Conservation (phyloP, 1,140 invertebrate genomes). For the Nephila pilipes region DNA sequence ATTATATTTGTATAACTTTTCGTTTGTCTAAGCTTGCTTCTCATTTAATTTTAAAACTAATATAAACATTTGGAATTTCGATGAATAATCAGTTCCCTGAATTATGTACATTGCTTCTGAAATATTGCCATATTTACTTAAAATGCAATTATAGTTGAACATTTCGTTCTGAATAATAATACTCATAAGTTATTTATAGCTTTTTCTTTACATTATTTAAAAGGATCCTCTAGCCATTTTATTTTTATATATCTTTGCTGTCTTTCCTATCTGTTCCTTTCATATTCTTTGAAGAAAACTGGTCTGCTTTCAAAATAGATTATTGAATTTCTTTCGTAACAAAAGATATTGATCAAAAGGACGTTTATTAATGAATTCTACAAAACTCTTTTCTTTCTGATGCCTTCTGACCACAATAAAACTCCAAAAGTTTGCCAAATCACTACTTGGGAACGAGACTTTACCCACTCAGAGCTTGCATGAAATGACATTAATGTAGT, state of each 20-base stretch:
- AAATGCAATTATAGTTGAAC: too few relatives aligned
- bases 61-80: too few relatives aligned
- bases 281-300: not conserved
- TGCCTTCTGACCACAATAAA: slow-evolving; percentile 18
- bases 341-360: not conserved
- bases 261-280: not conserved
- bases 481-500: slow-evolving; percentile 34
- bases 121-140: too few relatives aligned
- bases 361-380: not conserved
- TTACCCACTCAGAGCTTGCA: not conserved
- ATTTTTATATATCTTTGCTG: not conserved
- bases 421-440: not conserved
- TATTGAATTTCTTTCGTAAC: not conserved
- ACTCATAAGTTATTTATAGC: too few relatives aligned
- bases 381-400: not conserved
- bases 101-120: too few relatives aligned
- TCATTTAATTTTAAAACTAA: too few relatives aligned
- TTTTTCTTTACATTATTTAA: too few relatives aligned
- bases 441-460: not conserved
- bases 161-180: too few relatives aligned
- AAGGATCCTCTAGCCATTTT: too few relatives aligned
- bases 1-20: too few relatives aligned
- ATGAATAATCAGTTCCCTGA: too few relatives aligned
- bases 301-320: not conserved
- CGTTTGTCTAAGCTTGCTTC: too few relatives aligned